Conservation (phyloP, 1,140 invertebrate genomes). For the Platyura marginata region DNA sequence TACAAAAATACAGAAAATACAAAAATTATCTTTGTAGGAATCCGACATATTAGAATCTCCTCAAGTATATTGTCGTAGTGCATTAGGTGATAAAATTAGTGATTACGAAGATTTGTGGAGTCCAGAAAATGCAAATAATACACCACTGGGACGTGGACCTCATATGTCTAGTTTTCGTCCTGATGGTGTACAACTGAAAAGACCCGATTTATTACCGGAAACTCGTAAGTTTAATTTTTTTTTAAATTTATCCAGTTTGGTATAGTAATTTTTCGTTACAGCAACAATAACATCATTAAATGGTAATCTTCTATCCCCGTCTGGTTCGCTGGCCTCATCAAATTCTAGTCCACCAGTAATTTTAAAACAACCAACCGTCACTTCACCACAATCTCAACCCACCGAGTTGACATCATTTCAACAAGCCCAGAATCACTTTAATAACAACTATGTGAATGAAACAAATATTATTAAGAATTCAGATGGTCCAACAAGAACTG, state of each 20-base stretch:
- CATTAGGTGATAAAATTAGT: conserved; percentile 75
- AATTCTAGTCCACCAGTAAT: conserved; percentile 7
- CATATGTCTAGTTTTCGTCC: conserved; percentile 29
- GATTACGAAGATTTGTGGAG: conserved; percentile 93
- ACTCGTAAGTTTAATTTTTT: conserved; percentile 40
- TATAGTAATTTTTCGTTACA: no score
- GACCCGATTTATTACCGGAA: conserved; percentile 44
- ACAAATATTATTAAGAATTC: neutral
- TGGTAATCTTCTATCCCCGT: conserved; percentile 32
- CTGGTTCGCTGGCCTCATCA: conserved; percentile 6
- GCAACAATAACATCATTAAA: conserved; percentile 28
- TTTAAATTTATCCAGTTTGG: no score
- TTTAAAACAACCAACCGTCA: neutral
- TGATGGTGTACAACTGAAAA: conserved; percentile 29
- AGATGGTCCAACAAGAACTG: no score
- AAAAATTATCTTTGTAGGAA: no score
- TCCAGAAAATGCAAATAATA: conserved; percentile 36
- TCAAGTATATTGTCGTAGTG: conserved; percentile 66
- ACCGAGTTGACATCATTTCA: neutral
- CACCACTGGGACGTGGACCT: conserved; percentile 25
- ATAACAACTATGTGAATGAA: conserved; percentile 2
- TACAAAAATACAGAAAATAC: no score
- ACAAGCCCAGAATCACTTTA: neutral
- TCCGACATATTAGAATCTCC: conserved; percentile 70
- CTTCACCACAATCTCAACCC: neutral